These are phyloP conservation scores for Lithophane ornitopus DNA, from an alignment of 2,888 invertebrate genomes.

Conservation along the genomic window DNA sequence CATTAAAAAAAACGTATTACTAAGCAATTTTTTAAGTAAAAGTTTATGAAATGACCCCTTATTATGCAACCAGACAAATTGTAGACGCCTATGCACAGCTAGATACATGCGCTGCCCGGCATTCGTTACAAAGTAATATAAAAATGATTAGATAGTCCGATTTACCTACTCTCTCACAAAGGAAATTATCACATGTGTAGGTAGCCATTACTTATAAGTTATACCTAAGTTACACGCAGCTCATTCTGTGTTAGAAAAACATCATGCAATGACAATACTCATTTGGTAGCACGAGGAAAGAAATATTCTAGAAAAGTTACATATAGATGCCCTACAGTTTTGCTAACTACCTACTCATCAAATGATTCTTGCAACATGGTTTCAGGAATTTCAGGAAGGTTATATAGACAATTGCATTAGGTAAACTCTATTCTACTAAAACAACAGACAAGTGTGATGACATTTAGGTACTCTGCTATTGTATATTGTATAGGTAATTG, in stretches of 20 bases:
- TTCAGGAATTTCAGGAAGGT: background rate
- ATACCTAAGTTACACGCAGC: slow-evolving; percentile 20
- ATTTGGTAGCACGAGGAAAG: slow-evolving; percentile 1
- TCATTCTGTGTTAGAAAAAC: slow-evolving; percentile 35
- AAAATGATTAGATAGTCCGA: slow-evolving; percentile 43
- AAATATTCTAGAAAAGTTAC: slow-evolving; percentile 8
- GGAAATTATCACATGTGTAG: slow-evolving; percentile 33
- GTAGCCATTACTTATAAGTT: slow-evolving; percentile 18
- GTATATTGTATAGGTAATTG: background rate
- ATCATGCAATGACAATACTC: slow-evolving; percentile 6
- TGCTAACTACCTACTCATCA: background rate
- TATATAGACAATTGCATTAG: background rate
- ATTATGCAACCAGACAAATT: slow-evolving; percentile 29
- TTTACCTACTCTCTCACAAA: slow-evolving; percentile 35
- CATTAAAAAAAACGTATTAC: slow-evolving; percentile 37
- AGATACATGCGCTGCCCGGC: background rate
- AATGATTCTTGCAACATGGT: background rate
- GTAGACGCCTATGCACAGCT: background rate
- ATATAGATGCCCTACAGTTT: background rate
- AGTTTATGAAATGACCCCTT: slow-evolving; percentile 14
- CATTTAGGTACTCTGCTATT: background rate
- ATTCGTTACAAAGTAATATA: slow-evolving; percentile 23
- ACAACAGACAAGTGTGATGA: background rate
- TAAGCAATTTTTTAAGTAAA: slow-evolving; percentile 26
- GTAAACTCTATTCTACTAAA: background rate